These are phyloP conservation scores for Marasmarcha lunaedactyla DNA, from an alignment of 2,888 invertebrate genomes.

Conservation along the genomic window DNA sequence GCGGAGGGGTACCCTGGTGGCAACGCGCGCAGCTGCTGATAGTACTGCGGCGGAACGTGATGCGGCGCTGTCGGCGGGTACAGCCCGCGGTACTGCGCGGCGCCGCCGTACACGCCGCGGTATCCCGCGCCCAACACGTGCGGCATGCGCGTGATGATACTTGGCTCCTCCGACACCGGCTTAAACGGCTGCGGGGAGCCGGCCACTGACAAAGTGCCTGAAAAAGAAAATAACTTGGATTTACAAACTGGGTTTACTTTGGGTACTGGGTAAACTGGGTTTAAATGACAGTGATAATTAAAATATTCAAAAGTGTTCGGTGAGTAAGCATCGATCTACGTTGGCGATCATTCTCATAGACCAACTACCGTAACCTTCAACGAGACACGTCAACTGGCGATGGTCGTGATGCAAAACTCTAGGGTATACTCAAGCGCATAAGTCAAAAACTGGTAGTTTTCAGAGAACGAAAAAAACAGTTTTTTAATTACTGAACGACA, in stretches of 20 bases:
- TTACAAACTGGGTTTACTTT: background rate
- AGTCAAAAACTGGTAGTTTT: too few species aligned
- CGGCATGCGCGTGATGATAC: constrained; percentile 63
- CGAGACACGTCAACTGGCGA: too few species aligned
- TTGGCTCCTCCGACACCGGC: constrained; percentile 56
- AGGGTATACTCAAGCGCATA: too few species aligned
- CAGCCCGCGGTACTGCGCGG: constrained; percentile 3
- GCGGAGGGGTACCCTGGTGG: constrained; percentile 8
- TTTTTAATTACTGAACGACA: too few species aligned
- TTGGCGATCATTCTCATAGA: too few species aligned
- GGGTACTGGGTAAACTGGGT: background rate
- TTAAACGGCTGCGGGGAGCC: constrained; percentile 65
- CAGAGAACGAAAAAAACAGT: too few species aligned
- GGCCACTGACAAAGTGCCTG: constrained; percentile 61
- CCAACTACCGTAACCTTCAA: too few species aligned
- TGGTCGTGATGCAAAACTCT: too few species aligned
- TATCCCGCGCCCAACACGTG: constrained; percentile 63
- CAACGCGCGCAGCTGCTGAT: constrained; percentile 22
- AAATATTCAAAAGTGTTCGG: too few species aligned
- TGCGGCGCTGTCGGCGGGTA: constrained; percentile 12
- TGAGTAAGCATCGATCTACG: too few species aligned
- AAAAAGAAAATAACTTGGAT: constrained; percentile 1
- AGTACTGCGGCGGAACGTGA: constrained; percentile 37
- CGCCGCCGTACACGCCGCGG: constrained; percentile 12
- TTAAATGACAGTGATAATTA: background rate